A percentile compares a stretch with the other conserved stretches of the same genome.
Evolutionary conservation across 2,797 vertebrate species (phyloP).

Genomic region (Australoheros facetus): DNA sequence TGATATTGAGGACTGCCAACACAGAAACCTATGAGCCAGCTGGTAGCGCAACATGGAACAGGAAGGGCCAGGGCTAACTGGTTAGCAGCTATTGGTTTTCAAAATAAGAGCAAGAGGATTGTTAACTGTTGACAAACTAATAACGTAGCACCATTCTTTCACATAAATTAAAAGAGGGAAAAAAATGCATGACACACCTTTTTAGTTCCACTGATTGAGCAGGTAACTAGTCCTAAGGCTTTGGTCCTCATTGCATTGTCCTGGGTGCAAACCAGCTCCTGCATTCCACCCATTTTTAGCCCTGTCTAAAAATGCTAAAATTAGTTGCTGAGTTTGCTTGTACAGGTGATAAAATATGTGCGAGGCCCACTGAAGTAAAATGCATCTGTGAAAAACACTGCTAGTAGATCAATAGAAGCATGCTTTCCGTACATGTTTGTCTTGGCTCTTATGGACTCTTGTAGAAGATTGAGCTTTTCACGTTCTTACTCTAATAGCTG

Average conservation of each 20-base stretch:
- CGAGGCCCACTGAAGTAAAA: not conserved
- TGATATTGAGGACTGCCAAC: no score
- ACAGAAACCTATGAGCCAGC: not conserved
- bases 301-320: not conserved
- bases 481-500: not conserved
- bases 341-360: not conserved
- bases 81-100: not conserved
- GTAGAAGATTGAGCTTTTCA: not conserved
- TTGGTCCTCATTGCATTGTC: not conserved
- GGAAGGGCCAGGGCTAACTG: not conserved
- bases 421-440: not conserved
- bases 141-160: no score
- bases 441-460: not conserved
- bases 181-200: no score
- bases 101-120: no score
- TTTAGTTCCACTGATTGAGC: no score
- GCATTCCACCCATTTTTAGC: not conserved
- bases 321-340: not conserved
- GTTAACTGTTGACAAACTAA: no score
- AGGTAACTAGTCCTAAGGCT: not conserved
- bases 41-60: not conserved
- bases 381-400: no score
- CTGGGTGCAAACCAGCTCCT: no score
- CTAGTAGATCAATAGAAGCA: no score
- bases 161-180: no score